Base-by-base conservation (phyloP, 2,888 invertebrate species). In the Dichetophora obliterata region DNA sequence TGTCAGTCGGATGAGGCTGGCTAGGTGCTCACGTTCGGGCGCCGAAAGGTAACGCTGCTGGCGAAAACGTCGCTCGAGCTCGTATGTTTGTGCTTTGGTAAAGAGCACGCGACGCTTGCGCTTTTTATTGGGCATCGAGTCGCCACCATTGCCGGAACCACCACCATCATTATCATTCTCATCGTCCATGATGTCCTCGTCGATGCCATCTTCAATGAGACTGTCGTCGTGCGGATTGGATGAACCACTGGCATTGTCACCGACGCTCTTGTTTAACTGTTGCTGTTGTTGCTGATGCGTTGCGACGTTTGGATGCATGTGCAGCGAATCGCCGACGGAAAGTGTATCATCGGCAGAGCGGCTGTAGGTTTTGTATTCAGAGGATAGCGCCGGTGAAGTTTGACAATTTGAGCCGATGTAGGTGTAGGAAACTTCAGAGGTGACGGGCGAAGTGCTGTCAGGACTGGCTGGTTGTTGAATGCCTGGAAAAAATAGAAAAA, bases 1-100 rank as follows among this genome's bases (percentile, higher is more conserved):
- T 2, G 99, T 98, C 77, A 99, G 91, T 76, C 97, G 92, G 81
- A 99, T 99, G 84, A 98, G 92, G 80, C 96, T 96, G 3, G 99
- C 99, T 81, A 99, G 91, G 87, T 98, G 98, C 87, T 99, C 99
- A 50, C 99, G 90, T 89, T 99, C 99, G 0, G 99, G 99, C 0
- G 99, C 99, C 3, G 98, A 98, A 19, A 99, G 91, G 90, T 99
- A 99, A 81, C 98, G 91, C 89, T 99, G 99, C 87, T 98, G 98
- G 3, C 98, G 92, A 90, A 99, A 99, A 80, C 98, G 92, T 86
- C 98, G 91, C 88, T 99, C 98, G 81, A 99, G 89, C 88, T 99
- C 98, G 90, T 96, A 98, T 0, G 98, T 99, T 88, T 99, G 99
- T 0, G 97, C 96, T 90, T 98, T 99, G 71, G 98, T 98, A 90